Evolutionary conservation across 2,797 vertebrate species (phyloP).

Genomic region (Diceros bicornis): DNA sequence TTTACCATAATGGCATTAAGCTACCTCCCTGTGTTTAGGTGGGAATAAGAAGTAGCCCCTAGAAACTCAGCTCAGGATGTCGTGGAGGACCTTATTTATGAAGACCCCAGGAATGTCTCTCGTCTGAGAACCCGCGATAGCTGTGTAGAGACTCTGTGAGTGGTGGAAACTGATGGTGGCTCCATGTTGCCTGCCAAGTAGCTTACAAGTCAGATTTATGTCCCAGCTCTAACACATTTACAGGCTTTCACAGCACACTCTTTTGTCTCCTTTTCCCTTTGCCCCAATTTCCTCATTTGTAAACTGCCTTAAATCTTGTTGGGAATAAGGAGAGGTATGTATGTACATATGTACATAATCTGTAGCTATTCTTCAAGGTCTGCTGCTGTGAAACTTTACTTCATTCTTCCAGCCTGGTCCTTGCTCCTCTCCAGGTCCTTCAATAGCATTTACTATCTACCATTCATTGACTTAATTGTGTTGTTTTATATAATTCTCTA

Average conservation of each 20-base stretch:
- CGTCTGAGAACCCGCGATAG: neutral
- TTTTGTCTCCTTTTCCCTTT: neutral
- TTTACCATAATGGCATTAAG: neutral
- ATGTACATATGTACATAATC: too few species aligned
- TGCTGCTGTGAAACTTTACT: neutral
- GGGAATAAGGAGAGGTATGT: neutral
- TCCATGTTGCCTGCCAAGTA: neutral
- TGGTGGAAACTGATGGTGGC: neutral
- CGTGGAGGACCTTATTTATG: neutral
- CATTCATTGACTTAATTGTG: neutral
- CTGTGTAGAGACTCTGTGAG: neutral
- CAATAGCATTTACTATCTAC: neutral
- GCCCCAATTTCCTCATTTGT: neutral
- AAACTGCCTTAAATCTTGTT: neutral
- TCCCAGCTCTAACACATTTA: neutral
- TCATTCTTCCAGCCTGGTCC: neutral
- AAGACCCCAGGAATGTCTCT: neutral
- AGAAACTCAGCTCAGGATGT: neutral
- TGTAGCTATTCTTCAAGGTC: neutral
- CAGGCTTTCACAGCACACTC: neutral
- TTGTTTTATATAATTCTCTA: neutral
- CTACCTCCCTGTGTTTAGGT: neutral
- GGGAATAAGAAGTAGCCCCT: neutral
- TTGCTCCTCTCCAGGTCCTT: neutral
- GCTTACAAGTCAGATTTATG: neutral